Percentiles rank a stretch among this genome's conserved stretches.
These are phyloP conservation scores for Aix galericulata DNA, from an alignment of 2,113 vertebrate species.

Conservation along the genomic window DNA sequence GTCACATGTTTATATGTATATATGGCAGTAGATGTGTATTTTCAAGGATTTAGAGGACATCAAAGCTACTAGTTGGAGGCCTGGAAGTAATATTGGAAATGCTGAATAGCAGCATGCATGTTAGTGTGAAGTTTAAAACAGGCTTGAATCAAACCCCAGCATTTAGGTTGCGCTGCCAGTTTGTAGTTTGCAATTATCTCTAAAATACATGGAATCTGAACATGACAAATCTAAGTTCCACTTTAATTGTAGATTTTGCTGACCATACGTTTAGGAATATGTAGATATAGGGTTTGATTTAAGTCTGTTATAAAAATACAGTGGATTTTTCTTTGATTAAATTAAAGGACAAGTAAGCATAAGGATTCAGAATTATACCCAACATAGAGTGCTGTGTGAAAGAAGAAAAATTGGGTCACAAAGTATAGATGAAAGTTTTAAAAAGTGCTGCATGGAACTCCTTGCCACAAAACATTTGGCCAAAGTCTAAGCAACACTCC, in stretches of 20 bases:
- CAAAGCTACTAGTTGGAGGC: constrained; percentile 8
- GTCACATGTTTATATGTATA: constrained; percentile 11
- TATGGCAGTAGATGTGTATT: constrained; percentile 29
- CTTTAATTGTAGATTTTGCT: neutral
- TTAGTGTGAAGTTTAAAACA: neutral
- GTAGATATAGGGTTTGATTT: neutral
- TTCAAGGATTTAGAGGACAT: constrained; percentile 43
- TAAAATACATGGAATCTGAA: neutral
- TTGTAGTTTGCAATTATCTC: neutral
- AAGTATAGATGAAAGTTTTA: neutral
- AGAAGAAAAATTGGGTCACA: neutral
- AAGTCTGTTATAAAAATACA: neutral
- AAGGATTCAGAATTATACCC: neutral
- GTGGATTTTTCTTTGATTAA: neutral
- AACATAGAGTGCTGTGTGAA: neutral
- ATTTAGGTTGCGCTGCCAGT: neutral
- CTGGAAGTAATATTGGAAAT: constrained; percentile 43
- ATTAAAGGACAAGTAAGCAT: neutral
- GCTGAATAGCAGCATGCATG: neutral
- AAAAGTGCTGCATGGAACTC: neutral
- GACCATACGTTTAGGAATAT: neutral
- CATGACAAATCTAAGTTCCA: neutral
- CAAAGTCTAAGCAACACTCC: neutral
- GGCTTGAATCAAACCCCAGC: neutral
- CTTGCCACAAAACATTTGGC: neutral